Evolutionary conservation across 2,888 invertebrate species (phyloP), one percentile per base, ranked within the genome.

Genomic region (Campoplex nolae): DNA sequence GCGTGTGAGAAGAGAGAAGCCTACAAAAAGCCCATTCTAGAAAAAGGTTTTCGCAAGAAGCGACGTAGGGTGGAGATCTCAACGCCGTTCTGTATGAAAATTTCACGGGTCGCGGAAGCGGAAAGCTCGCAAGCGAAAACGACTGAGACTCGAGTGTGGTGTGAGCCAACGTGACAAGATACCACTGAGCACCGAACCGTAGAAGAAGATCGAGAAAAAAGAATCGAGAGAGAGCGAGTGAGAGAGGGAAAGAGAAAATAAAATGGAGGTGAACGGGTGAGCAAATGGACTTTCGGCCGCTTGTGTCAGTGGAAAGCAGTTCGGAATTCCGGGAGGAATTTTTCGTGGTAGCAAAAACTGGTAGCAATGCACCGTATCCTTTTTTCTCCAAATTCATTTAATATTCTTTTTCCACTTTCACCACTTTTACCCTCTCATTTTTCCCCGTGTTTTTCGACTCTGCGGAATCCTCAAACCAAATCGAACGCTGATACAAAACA

Each of bases 21-120:
- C 75, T 77, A 84, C 82, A 82, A 87, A 79, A 76, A 77, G 42
- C 23, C 35, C 23, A 78, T 78, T 65, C 73, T 70, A 81, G 84
- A 81, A 78, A 78, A 56, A 82, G 68, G 68, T 82, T 82, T 88
- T 73, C 73, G 77, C 56, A 70, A 71, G 71, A 67, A 38, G 42
- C 56, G 65, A 80, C 82, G 84, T 45, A 45, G 58, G 48, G 76
- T 48, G 48, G 70, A 77, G 84, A 76, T 78, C 87, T 70, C 82
- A 70, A 86, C 87, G 89, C 90, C 90, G 90, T 92, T 92, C 90
- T 91, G 91, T 92, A 92, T 92, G 92, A 92, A 93, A 93, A 93
- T 93, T 92, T 93, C 91, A 92, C 90, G 91, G 92, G 88, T 87
- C 90, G 90, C 89, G 89, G 91, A 91, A 91, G 91, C 91, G 91